Evolutionary conservation across 2,888 invertebrate species (phyloP).

Genomic region (Diogma glabrata): DNA sequence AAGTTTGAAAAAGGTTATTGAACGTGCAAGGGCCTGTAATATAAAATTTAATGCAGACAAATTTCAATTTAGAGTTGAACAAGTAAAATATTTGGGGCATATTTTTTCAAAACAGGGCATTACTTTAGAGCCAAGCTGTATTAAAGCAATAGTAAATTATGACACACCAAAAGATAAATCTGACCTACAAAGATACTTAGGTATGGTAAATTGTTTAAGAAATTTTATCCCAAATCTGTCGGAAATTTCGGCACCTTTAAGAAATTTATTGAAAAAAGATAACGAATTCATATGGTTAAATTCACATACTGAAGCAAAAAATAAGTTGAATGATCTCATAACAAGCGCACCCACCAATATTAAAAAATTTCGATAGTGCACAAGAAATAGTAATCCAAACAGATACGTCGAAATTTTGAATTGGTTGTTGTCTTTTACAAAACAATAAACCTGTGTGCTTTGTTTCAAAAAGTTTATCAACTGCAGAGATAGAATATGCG

Average conservation of each 20-base stretch:
- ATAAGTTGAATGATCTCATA: constrained; percentile 11
- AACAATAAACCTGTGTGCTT: constrained; percentile 17
- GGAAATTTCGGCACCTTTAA: constrained; percentile 15
- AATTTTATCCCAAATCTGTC: no score
- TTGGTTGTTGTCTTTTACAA: constrained; percentile 15
- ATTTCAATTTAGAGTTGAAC: constrained; percentile 13
- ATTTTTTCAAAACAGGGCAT: neutral
- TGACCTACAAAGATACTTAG: neutral
- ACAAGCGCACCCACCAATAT: constrained; percentile 9
- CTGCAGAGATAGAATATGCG: constrained; percentile 20
- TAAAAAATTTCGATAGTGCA: neutral
- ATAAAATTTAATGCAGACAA: no score
- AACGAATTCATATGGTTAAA: constrained; percentile 8
- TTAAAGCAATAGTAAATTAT: neutral
- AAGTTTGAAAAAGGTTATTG: constrained; percentile 20
- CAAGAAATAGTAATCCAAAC: constrained; percentile 11
- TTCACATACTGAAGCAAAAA: constrained; percentile 3
- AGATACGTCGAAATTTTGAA: constrained; percentile 14
- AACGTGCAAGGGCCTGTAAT: constrained; percentile 19
- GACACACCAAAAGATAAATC: neutral
- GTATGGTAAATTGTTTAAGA: neutral
- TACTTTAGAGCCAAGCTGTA: neutral
- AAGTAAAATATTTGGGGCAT: constrained; percentile 24
- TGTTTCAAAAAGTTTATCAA: constrained; percentile 22
- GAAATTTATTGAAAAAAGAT: constrained; percentile 13